Evolutionary conservation across 2,888 invertebrate species (phyloP).

Genomic region (Catocala nupta): DNA sequence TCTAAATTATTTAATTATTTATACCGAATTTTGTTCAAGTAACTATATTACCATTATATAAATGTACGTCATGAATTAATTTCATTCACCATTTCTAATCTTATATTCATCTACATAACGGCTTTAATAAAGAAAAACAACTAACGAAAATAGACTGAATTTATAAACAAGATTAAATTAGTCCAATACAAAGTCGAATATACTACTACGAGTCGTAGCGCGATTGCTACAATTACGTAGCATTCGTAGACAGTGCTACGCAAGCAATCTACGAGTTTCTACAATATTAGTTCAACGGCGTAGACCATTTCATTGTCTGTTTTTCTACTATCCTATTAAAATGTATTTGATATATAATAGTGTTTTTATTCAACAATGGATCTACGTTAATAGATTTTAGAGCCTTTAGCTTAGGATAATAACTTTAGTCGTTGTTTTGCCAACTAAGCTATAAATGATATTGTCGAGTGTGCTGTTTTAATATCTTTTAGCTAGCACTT

Average conservation of each 20-base stretch:
- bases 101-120: slow-evolving; percentile 3
- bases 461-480: too few species aligned
- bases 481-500: too few species aligned
- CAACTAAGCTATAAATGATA: too few species aligned
- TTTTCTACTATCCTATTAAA: slow-evolving; percentile 2
- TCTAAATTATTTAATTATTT: too few species aligned
- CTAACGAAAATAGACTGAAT: background rate
- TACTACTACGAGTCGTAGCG: background rate
- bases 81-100: background rate
- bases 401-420: too few species aligned
- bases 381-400: too few species aligned
- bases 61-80: background rate
- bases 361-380: too few species aligned
- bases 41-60: too few species aligned
- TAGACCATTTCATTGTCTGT: slow-evolving; percentile 7
- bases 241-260: slow-evolving; percentile 17
- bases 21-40: too few species aligned
- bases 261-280: slow-evolving; percentile 15
- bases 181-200: slow-evolving; percentile 6
- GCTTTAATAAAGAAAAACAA: slow-evolving; percentile 3
- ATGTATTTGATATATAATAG: background rate
- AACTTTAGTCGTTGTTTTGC: too few species aligned
- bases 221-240: slow-evolving; percentile 19
- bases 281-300: slow-evolving; percentile 2
- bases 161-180: slow-evolving; percentile 10